Evolutionary conservation across 2,888 invertebrate genomes (phyloP), one percentile per base, ranked within the genome.

Genomic region (Minunthozetes semirufus): DNA sequence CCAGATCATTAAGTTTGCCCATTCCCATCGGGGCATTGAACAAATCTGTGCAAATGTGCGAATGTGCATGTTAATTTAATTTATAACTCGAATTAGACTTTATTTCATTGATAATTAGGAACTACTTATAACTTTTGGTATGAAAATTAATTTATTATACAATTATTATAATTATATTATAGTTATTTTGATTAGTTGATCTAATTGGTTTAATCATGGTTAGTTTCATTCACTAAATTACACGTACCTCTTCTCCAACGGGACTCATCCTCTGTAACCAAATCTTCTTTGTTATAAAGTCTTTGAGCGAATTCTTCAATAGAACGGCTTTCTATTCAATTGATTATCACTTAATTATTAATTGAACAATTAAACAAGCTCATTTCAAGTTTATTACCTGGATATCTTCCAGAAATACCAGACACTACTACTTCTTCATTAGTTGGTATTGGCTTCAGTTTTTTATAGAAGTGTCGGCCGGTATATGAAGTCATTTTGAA

Each of bases 21-120:
- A 88, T 88, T 76, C 93, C 87, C 68, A 87, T 86, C 27, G 93
- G 93, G 73, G 93, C 82, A 17, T 91, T 92, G 82, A 89, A 88
- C 11, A 92, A 82, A 46, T 91, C 91, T 88, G 81, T 56, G 25
- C 33, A 33, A 33, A n/a, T n/a, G n/a, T n/a, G n/a, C n/a, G n/a
- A n/a, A n/a, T n/a, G n/a, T n/a, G n/a, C n/a, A n/a, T n/a, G n/a
- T n/a, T n/a, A n/a, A n/a, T n/a, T n/a, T n/a, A n/a, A n/a, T n/a
- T n/a, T n/a, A n/a, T n/a, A n/a, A n/a, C n/a, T n/a, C n/a, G n/a
- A n/a, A n/a, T n/a, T n/a, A n/a, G n/a, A n/a, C n/a, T n/a, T n/a
- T n/a, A n/a, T n/a, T n/a, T n/a, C n/a, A n/a, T n/a, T n/a, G n/a
- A n/a, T n/a, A n/a, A n/a, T n/a, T n/a, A n/a, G n/a, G n/a, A n/a